A percentile compares a stretch with the other conserved stretches of the same genome.
These are phyloP conservation scores for Montipora foliosa DNA, from an alignment of 64 coral and sea anemone genomes.

Conservation along the genomic window DNA sequence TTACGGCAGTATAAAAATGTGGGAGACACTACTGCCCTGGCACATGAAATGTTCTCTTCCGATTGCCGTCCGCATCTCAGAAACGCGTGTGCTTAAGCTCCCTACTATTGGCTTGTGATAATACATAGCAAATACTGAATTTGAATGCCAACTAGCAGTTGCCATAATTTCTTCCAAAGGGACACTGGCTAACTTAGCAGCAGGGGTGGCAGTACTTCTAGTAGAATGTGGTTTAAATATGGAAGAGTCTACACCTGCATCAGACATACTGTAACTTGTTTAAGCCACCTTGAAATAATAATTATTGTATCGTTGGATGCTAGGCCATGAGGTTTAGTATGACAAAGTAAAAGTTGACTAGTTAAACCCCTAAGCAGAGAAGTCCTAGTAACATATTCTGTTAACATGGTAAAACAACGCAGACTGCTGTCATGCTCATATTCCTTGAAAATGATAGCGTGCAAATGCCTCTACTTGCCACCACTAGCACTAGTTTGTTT, in stretches of 20 bases:
- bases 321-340: slow-evolving; percentile 67
- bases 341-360: slow-evolving; percentile 58
- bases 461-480: slow-evolving; percentile 35
- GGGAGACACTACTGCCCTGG: no score
- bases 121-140: slow-evolving; percentile 59
- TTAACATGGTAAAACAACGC: slow-evolving; percentile 44
- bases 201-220: slow-evolving; percentile 62
- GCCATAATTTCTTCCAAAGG: slow-evolving; percentile 59
- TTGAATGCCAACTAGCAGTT: slow-evolving; percentile 68
- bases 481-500: slow-evolving; percentile 29
- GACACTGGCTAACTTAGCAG: slow-evolving; percentile 56
- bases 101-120: slow-evolving; percentile 48
- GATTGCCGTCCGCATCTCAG: no score
- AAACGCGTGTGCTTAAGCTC: no score
- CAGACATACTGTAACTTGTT: slow-evolving; percentile 4
- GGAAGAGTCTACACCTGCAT: slow-evolving; percentile 46
- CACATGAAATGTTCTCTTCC: no score
- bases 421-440: slow-evolving; percentile 50
- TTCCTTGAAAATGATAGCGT: slow-evolving; percentile 51
- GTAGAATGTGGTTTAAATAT: slow-evolving; percentile 62
- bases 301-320: slow-evolving; percentile 9
- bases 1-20: no score
- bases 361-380: slow-evolving; percentile 40
- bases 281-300: no score
- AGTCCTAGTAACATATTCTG: slow-evolving; percentile 60